Evolutionary conservation across 2,888 invertebrate species (phyloP), one percentile per base, ranked within the genome.

Genomic region (Leptinotarsa tumamoca): DNA sequence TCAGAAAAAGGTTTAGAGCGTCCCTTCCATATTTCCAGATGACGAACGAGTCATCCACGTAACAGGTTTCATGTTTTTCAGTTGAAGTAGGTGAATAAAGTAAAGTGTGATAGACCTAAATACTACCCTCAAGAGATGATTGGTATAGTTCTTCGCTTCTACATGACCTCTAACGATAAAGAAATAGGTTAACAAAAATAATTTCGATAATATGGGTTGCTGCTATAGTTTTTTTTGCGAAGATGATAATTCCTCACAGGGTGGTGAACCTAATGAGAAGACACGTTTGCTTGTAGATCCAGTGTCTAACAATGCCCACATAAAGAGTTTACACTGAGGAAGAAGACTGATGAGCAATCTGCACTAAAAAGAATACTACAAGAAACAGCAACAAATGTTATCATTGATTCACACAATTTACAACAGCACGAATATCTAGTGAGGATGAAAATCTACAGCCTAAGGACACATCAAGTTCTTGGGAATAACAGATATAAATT

Each of bases 361-460:
- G 97, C 96, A 1, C 91, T 97, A 68, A 96, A 93, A 86, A 93
- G 95, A 89, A 96, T 97, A 89, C 91, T 98, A 71, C 95, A 96
- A 85, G 95, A 96, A 89, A 96, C 96, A 79, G 96, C 96, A 71
- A 95, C 95, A 76, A 96, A 96, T 89, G 96, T 97, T 76, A 97
- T 97, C 84, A 97, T 96, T 81, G 97, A 96, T 79, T 94, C 95
- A 14, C 96, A 96, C 87, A 94, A 94, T 83, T 90, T 97, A 75
- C 97, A 97, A 84, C 95, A 96, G 82, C 95, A 95, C 85, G 97
- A 96, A 87, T 96, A 95, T 88, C 91, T 94, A 84, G 97, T 97
- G 85, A 91, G 95, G 79, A 93, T 94, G 81, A 93, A 93, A 82
- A 90, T 93, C 82, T 96, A 95, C 89, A 91, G 91, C 63, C 88